phyloP scores from a whole-genome alignment of 2,113 vertebrate species.

The Leptosomus discolor region DNA sequence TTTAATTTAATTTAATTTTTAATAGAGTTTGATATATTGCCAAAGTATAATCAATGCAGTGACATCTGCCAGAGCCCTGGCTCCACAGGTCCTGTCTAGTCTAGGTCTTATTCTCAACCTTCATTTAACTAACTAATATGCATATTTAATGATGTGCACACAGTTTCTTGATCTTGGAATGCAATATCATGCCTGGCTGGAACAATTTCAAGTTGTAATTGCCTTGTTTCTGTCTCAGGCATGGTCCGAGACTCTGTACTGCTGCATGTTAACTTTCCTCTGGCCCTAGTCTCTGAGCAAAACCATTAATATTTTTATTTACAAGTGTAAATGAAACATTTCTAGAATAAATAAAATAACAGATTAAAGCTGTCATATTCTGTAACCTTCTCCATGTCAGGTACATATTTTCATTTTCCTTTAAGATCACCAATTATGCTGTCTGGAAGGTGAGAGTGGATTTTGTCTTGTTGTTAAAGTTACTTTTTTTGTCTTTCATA shows the following conservation, averaged over 20 bases:
- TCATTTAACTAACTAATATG: slow-evolving; percentile 23
- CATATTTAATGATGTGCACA: slow-evolving; percentile 1
- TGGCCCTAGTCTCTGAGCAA: neutral
- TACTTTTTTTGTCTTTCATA: neutral
- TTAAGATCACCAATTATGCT: slow-evolving; percentile 22
- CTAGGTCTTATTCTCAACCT: neutral
- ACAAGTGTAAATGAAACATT: slow-evolving; percentile 2
- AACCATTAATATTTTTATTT: slow-evolving; percentile 37
- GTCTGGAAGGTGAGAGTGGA: slow-evolving; percentile 15
- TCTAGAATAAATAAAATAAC: slow-evolving; percentile 7
- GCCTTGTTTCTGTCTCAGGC: neutral
- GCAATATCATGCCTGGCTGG: neutral
- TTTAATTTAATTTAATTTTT: slow-evolving; percentile 58
- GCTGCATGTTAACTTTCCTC: neutral
- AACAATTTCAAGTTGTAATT: neutral
- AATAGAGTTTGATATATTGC: slow-evolving; percentile 26
- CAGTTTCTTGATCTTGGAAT: neutral
- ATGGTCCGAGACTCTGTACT: neutral
- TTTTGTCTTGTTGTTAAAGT: neutral
- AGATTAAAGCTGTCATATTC: slow-evolving; percentile 10
- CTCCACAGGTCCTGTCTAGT: neutral
- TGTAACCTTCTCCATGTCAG: neutral
- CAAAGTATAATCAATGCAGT: slow-evolving; percentile 18
- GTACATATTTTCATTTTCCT: slow-evolving; percentile 5
- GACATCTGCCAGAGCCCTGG: slow-evolving; percentile 23